A percentile compares a stretch with the other conserved stretches of the same genome.
These are phyloP conservation scores for Sipha maydis DNA, from an alignment of 2,888 invertebrate genomes.

Conservation along the genomic window DNA sequence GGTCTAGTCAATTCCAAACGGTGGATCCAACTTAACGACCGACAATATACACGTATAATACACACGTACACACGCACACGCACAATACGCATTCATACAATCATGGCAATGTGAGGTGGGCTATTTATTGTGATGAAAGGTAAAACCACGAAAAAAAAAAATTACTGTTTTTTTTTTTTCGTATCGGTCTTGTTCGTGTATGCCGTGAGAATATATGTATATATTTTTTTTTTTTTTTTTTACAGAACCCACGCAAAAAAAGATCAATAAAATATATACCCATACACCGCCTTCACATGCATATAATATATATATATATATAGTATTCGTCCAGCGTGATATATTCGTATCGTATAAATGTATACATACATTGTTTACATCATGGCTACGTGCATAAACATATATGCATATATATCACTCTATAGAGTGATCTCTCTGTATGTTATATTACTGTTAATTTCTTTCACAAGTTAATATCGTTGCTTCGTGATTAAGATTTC, in stretches of 20 bases:
- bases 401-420: no score
- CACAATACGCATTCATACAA: constrained; percentile 32
- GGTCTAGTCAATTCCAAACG: constrained; percentile 24
- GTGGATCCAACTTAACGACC: neutral
- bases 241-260: constrained; percentile 36
- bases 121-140: constrained; percentile 29
- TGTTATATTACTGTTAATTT: no score
- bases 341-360: neutral
- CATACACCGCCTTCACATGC: constrained; percentile 33
- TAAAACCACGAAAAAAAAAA: constrained; percentile 27
- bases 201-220: constrained; percentile 53
- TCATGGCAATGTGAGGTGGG: neutral
- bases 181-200: constrained; percentile 26
- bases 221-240: constrained; percentile 36
- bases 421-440: no score
- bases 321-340: neutral
- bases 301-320: neutral
- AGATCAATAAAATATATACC: constrained; percentile 45
- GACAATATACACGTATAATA: neutral
- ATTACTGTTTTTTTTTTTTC: constrained; percentile 36
- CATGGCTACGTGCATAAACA: no score
- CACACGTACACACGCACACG: neutral
- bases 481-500: no score
- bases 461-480: no score
- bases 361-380: neutral